Conservation (phyloP, 2,888 invertebrate species). For the Dryobotodes eremita region DNA sequence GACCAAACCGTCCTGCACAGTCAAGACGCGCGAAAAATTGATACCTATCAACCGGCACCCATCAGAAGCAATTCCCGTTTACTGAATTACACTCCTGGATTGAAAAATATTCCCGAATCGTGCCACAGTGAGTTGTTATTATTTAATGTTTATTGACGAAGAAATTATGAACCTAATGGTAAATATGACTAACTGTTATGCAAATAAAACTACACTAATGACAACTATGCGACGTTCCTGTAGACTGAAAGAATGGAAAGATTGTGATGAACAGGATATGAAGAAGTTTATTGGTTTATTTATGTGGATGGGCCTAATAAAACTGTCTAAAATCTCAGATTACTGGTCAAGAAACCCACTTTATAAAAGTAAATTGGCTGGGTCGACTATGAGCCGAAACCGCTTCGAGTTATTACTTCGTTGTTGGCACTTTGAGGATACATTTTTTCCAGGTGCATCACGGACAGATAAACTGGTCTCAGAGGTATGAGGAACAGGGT, state of each 20-base stretch:
- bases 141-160: not conserved
- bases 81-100: not conserved
- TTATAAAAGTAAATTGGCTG: not conserved
- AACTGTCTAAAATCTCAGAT: not conserved
- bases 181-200: constrained; percentile 1
- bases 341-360: not conserved
- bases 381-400: constrained; percentile 3
- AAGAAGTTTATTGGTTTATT: not conserved
- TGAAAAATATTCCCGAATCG: constrained; percentile 5
- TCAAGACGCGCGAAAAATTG: not conserved
- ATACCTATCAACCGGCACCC: not conserved
- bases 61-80: not conserved
- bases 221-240: not conserved
- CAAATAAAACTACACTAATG: constrained; percentile 1
- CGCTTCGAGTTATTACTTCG: constrained; percentile 9
- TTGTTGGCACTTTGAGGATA: constrained; percentile 7
- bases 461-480: not conserved
- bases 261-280: constrained; percentile 7
- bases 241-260: not conserved
- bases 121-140: not conserved
- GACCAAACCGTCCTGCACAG: constrained; percentile 15
- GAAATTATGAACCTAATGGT: constrained; percentile 6
- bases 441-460: not conserved
- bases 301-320: constrained; percentile 4
- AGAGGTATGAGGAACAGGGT: no score